phyloP scores from a whole-genome alignment of 2,888 invertebrate species.

The Drosophila borealis region DNA sequence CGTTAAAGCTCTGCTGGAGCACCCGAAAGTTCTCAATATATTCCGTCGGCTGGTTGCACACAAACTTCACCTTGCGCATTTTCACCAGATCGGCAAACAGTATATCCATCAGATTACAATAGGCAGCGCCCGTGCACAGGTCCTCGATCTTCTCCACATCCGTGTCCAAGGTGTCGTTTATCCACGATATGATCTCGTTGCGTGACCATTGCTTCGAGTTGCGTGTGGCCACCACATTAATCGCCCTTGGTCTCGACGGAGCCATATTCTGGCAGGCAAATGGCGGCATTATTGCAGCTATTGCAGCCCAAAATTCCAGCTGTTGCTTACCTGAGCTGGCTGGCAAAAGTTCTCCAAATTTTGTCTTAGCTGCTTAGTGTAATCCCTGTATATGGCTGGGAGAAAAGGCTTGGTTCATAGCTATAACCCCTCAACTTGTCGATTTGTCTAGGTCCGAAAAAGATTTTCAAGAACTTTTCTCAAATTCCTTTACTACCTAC shows the following conservation, averaged over 20 bases:
- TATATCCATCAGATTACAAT: slow-evolving; percentile 31
- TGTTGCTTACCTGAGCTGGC: too few relatives aligned
- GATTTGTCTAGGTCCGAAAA: too few relatives aligned
- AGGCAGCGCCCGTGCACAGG: slow-evolving; percentile 24
- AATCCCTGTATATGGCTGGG: too few relatives aligned
- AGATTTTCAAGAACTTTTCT: too few relatives aligned
- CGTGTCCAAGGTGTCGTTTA: neutral
- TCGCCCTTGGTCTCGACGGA: accelerated
- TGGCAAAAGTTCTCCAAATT: too few relatives aligned
- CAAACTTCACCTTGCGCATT: slow-evolving; percentile 18
- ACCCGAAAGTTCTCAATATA: slow-evolving; percentile 24
- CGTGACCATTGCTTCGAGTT: slow-evolving; percentile 6
- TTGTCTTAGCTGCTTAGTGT: too few relatives aligned
- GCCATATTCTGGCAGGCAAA: neutral
- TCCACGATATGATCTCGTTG: neutral
- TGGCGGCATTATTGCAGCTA: too few relatives aligned
- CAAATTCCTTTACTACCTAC: too few relatives aligned
- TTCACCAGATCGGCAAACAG: slow-evolving; percentile 19
- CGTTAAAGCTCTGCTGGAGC: slow-evolving; percentile 17
- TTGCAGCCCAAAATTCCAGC: too few relatives aligned
- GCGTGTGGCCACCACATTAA: slow-evolving; percentile 7
- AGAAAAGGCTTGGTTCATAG: too few relatives aligned
- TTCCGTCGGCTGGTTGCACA: slow-evolving; percentile 10
- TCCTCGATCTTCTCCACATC: slow-evolving; percentile 9
- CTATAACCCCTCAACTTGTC: too few relatives aligned